Base-by-base conservation (phyloP, 2,113 vertebrate species). In the Myiopsitta monachus region DNA sequence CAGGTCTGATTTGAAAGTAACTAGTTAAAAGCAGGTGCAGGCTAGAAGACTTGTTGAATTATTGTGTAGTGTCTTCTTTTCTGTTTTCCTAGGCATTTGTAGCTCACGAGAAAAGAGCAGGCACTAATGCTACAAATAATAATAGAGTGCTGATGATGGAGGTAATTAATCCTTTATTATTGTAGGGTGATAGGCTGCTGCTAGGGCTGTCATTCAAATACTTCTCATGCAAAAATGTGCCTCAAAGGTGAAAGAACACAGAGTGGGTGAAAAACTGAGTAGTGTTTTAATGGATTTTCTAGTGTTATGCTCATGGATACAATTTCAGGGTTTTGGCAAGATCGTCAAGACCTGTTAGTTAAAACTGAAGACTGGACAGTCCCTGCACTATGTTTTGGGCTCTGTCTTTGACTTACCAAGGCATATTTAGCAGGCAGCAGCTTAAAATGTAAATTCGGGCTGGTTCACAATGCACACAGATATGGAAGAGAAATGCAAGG, bases 1-100 rank as follows among this genome's bases (percentile, higher is more conserved):
- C 83, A 91, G 94, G 94, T 92, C 92, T 96, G 96, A 88, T 94
- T 89, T 78, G 57, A 82, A 86, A 95, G 77, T 89, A 95, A 89
- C 95, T 96, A 95, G 96, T 96, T 96, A 96, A 97, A 89, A 2
- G 0, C 96, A 97, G 96, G 95, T 94, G 96, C 94, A 94, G 87
- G 66, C 88, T 94, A 64, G 88, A 74, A 94, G 83, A 96, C 92
- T 95, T 89, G 63, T 91, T 96, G 96, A 95, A 96, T 96, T 96
- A 94, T 94, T 87, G 31, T 87, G 52, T 55, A 91, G 87, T 87
- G 89, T 94, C 92, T 73, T 94, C 88, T 94, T 87, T 89, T 94
- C 4, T 87, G 75, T 83, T 72, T 94, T 96, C 73, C 72, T 70
- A 94, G 94, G 91, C 87, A 62, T 95, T 87, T 83, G 83, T 87